phyloP scores from a whole-genome alignment of 2,888 invertebrate species.

The Altica lythri region DNA sequence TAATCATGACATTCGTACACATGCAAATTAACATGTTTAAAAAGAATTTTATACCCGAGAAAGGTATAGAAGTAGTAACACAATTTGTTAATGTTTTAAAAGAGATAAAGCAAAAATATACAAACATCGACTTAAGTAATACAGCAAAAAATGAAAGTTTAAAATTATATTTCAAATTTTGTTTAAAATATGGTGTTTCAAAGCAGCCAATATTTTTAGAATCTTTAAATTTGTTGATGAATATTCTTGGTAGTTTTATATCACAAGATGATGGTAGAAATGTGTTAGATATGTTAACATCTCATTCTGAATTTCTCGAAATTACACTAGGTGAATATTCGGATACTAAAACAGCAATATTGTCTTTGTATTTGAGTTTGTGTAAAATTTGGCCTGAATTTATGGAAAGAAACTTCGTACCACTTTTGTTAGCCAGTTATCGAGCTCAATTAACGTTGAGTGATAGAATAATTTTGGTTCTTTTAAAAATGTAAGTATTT shows the following conservation, averaged over 20 bases:
- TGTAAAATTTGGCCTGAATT: constrained; percentile 67
- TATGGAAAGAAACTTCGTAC: constrained; percentile 72
- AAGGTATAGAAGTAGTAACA: constrained; percentile 38
- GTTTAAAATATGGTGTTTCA: constrained; percentile 68
- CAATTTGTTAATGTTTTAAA: constrained; percentile 39
- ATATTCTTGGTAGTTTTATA: constrained; percentile 59
- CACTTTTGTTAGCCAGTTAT: constrained; percentile 78
- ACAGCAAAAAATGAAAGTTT: constrained; percentile 59
- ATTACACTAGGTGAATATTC: constrained; percentile 66
- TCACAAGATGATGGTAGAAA: constrained; percentile 59
- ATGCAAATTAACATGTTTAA: constrained; percentile 60
- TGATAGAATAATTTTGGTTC: constrained; percentile 72
- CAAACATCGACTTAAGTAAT: constrained; percentile 30
- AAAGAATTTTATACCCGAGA: constrained; percentile 47
- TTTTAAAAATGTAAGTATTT: constrained; percentile 69
- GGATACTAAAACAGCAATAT: constrained; percentile 56
- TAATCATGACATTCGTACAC: constrained; percentile 63
- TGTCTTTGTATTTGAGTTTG: constrained; percentile 68
- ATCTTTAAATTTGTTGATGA: constrained; percentile 63
- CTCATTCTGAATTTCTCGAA: constrained; percentile 78
- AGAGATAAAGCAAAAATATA: constrained; percentile 30
- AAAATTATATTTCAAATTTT: constrained; percentile 66
- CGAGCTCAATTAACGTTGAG: constrained; percentile 70
- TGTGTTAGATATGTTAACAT: constrained; percentile 74
- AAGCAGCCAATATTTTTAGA: constrained; percentile 47